Conservation (phyloP, 2,888 invertebrate genomes). For the Ochropacha duplaris region DNA sequence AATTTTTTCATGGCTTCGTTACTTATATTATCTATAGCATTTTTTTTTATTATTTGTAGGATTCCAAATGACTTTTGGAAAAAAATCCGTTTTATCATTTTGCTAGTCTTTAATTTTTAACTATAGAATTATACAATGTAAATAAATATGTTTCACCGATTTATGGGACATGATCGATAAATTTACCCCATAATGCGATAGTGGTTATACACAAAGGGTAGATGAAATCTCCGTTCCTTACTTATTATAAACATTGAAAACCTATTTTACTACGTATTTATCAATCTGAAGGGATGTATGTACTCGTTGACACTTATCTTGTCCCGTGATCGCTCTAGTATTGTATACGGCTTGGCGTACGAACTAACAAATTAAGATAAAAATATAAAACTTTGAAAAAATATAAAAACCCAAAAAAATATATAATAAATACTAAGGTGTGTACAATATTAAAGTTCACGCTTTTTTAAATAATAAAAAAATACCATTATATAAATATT, state of each 20-base stretch:
- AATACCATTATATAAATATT: conserved; percentile 66
- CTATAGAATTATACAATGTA: background rate
- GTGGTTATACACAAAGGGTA: conserved; percentile 4
- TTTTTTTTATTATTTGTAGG: background rate
- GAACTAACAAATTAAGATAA: conserved; percentile 73
- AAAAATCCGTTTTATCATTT: too few relatives aligned
- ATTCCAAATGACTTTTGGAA: too few relatives aligned
- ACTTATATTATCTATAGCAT: background rate
- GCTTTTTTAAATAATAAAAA: conserved; percentile 58
- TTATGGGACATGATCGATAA: background rate
- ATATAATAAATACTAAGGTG: conserved; percentile 62
- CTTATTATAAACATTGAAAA: conserved; percentile 35
- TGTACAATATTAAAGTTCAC: conserved; percentile 78
- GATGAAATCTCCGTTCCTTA: conserved; percentile 44
- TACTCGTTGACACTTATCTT: conserved; percentile 64
- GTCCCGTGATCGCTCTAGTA: conserved; percentile 72
- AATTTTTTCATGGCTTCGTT: too few relatives aligned
- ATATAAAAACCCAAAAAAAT: conserved; percentile 56
- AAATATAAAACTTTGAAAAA: conserved; percentile 47
- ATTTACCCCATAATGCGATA: conserved; percentile 8
- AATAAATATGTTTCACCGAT: background rate
- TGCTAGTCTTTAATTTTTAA: too few relatives aligned
- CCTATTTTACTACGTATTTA: conserved; percentile 78
- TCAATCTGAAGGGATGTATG: conserved; percentile 64
- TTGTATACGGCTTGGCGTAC: conserved; percentile 78